Evolutionary conservation across 2,888 invertebrate genomes (phyloP).

Genomic region (Coremacera marginata): DNA sequence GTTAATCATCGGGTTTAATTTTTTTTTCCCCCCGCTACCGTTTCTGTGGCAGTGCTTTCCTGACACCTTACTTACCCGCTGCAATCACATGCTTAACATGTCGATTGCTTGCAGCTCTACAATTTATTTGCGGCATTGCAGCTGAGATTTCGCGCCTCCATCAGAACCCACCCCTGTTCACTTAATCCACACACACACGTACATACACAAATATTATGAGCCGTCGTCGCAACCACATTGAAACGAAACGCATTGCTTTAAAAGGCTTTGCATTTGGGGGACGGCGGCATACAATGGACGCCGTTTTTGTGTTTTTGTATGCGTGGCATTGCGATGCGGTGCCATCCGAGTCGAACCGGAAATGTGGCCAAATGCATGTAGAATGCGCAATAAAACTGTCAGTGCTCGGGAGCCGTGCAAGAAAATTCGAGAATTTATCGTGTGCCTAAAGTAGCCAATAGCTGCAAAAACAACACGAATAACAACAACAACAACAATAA

Average conservation of each 20-base stretch:
- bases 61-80: neutral
- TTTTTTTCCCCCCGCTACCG: neutral
- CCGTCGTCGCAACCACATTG: neutral
- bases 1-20: slow-evolving; percentile 25
- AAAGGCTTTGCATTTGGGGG: neutral
- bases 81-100: neutral
- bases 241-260: slow-evolving; percentile 22
- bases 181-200: neutral
- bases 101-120: slow-evolving; percentile 12
- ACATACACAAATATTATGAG: neutral
- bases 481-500: slow-evolving; percentile 9
- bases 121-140: slow-evolving; percentile 34
- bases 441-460: slow-evolving; percentile 49
- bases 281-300: neutral
- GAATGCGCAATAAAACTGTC: slow-evolving; percentile 55
- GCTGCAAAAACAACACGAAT: slow-evolving; percentile 20
- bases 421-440: slow-evolving; percentile 51
- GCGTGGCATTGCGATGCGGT: slow-evolving; percentile 2
- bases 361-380: slow-evolving; percentile 53
- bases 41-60: neutral
- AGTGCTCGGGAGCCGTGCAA: slow-evolving; percentile 39
- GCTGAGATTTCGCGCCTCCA: slow-evolving; percentile 19
- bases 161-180: neutral
- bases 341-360: slow-evolving; percentile 25
- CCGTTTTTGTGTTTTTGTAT: slow-evolving; percentile 3